Percentiles rank a stretch among this genome's conserved stretches.
Evolutionary conservation across 2,888 invertebrate genomes (phyloP).

Genomic region (Diarsia brunnea): DNA sequence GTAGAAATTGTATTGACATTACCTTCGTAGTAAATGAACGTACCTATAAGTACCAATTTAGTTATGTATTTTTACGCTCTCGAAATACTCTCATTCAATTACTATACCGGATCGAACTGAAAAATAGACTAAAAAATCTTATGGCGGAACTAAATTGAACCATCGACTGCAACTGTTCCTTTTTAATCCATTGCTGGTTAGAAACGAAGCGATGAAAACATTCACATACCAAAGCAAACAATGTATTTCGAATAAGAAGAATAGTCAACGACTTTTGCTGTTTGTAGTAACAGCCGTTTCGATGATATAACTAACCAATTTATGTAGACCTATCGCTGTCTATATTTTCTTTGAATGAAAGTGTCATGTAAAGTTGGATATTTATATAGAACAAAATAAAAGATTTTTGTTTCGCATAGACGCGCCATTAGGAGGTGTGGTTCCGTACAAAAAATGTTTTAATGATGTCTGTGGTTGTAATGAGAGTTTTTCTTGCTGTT

Average conservation of each 20-base stretch:
- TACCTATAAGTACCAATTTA: conserved; percentile 15
- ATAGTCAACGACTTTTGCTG: conserved; percentile 4
- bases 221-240: conserved; percentile 23
- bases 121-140: conserved; percentile 38
- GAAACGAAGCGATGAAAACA: fast-evolving
- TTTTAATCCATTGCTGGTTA: conserved; percentile 27
- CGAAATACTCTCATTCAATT: conserved; percentile 52
- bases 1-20: conserved; percentile 13
- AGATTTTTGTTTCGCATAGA: conserved; percentile 57
- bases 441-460: conserved; percentile 70
- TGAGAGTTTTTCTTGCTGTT: conserved; percentile 44
- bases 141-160: conserved; percentile 47
- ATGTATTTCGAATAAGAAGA: conserved; percentile 44
- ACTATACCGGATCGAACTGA: conserved; percentile 44
- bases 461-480: conserved; percentile 53
- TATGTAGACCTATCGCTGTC: conserved; percentile 44
- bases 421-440: conserved; percentile 60
- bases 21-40: conserved; percentile 16
- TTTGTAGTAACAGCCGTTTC: conserved; percentile 56
- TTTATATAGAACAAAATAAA: conserved; percentile 70
- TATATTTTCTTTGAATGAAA: conserved; percentile 7
- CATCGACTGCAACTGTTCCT: background rate
- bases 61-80: conserved; percentile 40
- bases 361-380: conserved; percentile 53
- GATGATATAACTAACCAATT: conserved; percentile 71